A percentile compares a stretch with the other conserved stretches of the same genome.
These are phyloP conservation scores for Stratiomys singularior DNA, from an alignment of 2,888 invertebrate genomes.

Conservation along the genomic window DNA sequence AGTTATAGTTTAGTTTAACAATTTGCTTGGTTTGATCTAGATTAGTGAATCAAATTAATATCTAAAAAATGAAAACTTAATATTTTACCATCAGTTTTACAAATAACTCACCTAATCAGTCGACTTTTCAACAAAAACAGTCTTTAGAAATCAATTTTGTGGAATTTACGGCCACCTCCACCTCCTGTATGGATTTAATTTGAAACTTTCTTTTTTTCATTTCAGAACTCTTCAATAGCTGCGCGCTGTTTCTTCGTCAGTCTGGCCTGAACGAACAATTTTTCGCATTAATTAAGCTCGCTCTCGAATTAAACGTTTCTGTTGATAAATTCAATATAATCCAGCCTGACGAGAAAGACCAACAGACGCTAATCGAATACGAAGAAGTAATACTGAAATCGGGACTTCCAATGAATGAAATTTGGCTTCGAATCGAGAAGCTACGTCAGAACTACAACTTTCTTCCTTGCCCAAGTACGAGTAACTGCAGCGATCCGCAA, in stretches of 20 bases:
- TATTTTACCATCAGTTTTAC: too few relatives aligned
- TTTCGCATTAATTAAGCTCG: slow-evolving; percentile 76
- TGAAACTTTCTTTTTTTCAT: too few relatives aligned
- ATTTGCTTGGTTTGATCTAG: too few relatives aligned
- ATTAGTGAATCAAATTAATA: too few relatives aligned
- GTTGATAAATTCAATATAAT: slow-evolving; percentile 62
- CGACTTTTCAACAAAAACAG: too few relatives aligned
- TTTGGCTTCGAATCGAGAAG: slow-evolving; percentile 81
- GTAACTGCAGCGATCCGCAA: slow-evolving; percentile 71
- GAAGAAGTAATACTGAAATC: slow-evolving; percentile 73
- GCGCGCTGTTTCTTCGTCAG: slow-evolving; percentile 72
- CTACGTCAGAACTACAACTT: slow-evolving; percentile 79
- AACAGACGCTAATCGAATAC: slow-evolving; percentile 66
- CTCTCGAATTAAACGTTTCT: slow-evolving; percentile 74
- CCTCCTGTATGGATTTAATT: too few relatives aligned
- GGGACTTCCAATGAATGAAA: slow-evolving; percentile 76
- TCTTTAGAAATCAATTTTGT: too few relatives aligned
- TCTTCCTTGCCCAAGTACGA: slow-evolving; percentile 69
- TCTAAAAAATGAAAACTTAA: too few relatives aligned
- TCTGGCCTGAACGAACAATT: slow-evolving; percentile 80
- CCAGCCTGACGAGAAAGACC: slow-evolving; percentile 58
- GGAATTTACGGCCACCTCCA: too few relatives aligned
- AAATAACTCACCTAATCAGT: too few relatives aligned
- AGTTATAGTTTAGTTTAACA: too few relatives aligned
- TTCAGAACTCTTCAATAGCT: slow-evolving; percentile 67